Evolutionary conservation across 2,113 vertebrate genomes (phyloP).

Genomic region (Porphyrio hochstetteri): DNA sequence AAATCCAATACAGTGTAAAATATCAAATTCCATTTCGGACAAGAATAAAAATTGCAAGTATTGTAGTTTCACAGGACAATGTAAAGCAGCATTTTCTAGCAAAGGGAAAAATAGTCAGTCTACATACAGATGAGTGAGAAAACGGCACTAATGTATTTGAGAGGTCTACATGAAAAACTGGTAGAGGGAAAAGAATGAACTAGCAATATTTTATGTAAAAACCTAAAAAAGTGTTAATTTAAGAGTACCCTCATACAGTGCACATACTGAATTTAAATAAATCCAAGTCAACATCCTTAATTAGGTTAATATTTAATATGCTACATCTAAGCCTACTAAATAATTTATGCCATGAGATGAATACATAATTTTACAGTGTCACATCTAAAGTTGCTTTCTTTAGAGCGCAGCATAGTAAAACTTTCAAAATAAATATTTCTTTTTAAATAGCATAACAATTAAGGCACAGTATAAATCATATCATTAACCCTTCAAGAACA

Average conservation of each 20-base stretch:
- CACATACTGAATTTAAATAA: conserved; percentile 98
- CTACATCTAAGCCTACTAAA: conserved; percentile 95
- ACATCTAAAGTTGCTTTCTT: conserved; percentile 92
- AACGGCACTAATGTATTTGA: conserved; percentile 62
- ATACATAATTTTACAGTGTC: conserved; percentile 99
- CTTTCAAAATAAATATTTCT: conserved; percentile 98
- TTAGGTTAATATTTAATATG: conserved; percentile 94
- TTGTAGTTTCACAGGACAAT: conserved; percentile 88
- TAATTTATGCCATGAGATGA: conserved; percentile 99
- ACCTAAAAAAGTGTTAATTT: conserved; percentile 87
- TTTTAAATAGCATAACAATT: conserved; percentile 97
- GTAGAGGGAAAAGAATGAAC: conserved; percentile 76
- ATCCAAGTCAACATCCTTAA: conserved; percentile 93
- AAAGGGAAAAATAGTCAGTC: conserved; percentile 70
- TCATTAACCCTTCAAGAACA: conserved; percentile 81
- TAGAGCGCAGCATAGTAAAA: conserved; percentile 93
- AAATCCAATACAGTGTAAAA: conserved; percentile 99
- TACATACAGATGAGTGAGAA: conserved; percentile 78
- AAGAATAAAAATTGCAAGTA: conserved; percentile 96
- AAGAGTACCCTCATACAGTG: conserved; percentile 90
- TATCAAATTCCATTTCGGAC: conserved; percentile 90
- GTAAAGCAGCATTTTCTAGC: conserved; percentile 91
- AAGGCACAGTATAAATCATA: conserved; percentile 94
- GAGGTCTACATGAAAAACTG: conserved; percentile 78
- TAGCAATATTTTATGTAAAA: conserved; percentile 84